These are phyloP conservation scores for Thalpophila matura DNA, from an alignment of 2,888 invertebrate species.

Conservation along the genomic window DNA sequence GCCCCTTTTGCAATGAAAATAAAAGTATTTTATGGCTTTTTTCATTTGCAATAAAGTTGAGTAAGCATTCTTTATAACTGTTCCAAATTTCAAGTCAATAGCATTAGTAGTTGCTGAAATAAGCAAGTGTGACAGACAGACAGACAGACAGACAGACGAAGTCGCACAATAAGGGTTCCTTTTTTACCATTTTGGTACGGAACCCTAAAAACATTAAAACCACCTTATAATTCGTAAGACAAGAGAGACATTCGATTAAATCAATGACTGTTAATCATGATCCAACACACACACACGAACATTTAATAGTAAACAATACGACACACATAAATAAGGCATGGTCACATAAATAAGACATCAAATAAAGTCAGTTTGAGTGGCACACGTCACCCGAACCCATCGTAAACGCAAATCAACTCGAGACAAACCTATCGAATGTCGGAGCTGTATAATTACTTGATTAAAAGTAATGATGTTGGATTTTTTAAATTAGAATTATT, in stretches of 20 bases:
- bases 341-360: constrained; percentile 73
- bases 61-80: no score
- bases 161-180: no score
- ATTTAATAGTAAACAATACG: constrained; percentile 58
- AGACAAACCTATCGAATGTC: constrained; percentile 42
- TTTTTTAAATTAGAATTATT: constrained; percentile 16
- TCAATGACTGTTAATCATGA: constrained; percentile 56
- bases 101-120: no score
- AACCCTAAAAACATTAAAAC: neutral
- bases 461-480: constrained; percentile 13
- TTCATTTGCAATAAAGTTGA: no score
- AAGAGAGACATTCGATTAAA: constrained; percentile 37
- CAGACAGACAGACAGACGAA: no score
- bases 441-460: constrained; percentile 41
- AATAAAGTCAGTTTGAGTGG: constrained; percentile 64
- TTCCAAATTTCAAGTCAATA: no score
- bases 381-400: constrained; percentile 65
- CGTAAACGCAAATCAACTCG: constrained; percentile 74
- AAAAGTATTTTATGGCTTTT: no score
- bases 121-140: no score
- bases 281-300: constrained; percentile 30
- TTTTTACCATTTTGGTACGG: no score
- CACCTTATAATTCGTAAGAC: neutral
- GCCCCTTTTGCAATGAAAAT: no score
- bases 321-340: constrained; percentile 68